Evolutionary conservation across 2,888 invertebrate genomes (phyloP), one percentile per base, ranked within the genome.

Genomic region (Tachina grossa): DNA sequence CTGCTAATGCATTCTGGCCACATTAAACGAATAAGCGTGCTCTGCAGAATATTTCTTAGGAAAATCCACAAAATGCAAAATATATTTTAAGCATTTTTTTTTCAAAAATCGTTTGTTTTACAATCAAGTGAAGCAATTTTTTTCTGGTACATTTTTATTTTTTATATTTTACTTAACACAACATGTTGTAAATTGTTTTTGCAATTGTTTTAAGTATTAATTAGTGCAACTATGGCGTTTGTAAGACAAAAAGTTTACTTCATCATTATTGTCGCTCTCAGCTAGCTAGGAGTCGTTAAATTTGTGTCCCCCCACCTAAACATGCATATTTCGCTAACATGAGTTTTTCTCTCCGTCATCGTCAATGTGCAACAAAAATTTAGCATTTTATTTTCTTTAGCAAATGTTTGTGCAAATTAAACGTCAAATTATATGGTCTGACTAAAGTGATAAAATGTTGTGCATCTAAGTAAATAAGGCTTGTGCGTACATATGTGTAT

Each of bases 401-500:
- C 66, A 72, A 79, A 80, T 77, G 77, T 76, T 81, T 86, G 83
- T 83, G 77, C 84, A 87, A 87, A 92, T 91, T 92, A 90, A 88
- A 90, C 92, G 91, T 92, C 89, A 91, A 92, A 92, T 92, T 92
- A 92, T 89, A 91, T 91, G 92, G 91, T 92, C 91, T 92, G 91
- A 89, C 88, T 90, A 89, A 90, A 90, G 90, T 91, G 91, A 91
- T 90, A 90, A 91, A 91, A 90, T 91, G 90, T 89, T 66, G 85
- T 19, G 79, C 83, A 83, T 83, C 83, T 83, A 81, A 76, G 83
- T 83, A 80, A 85, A 85, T 80, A 83, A 71, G 31, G 1, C 31
- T 31, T 31, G 6, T 31, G 4, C 31, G 4, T 31, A 31, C 31
- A 0, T 31, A 31, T 31, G 6, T 11, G 6, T 47, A 68, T 71